A percentile compares a stretch with the other conserved stretches of the same genome.
Conservation (phyloP, 2,113 vertebrate genomes). For the Oryzias woworae region DNA sequence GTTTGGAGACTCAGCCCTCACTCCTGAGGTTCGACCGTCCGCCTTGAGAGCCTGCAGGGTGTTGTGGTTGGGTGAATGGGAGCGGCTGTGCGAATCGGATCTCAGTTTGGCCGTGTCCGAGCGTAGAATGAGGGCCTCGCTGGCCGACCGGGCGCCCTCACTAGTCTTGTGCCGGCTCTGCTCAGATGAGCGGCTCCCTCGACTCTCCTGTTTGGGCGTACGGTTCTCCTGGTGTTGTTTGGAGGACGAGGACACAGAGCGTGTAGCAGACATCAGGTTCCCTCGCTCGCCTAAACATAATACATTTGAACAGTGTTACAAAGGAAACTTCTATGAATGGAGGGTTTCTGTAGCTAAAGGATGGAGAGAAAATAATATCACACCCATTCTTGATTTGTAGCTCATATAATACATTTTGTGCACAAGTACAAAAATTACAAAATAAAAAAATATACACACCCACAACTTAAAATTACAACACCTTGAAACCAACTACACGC, state of each 20-base stretch:
- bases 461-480: too few species aligned
- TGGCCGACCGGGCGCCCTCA: constrained; percentile 85
- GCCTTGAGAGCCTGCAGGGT: constrained; percentile 93
- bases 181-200: constrained; percentile 83
- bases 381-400: too few species aligned
- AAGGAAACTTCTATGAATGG: neutral
- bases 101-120: constrained; percentile 93
- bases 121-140: constrained; percentile 91
- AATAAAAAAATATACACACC: too few species aligned
- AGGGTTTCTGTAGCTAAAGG: neutral
- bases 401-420: too few species aligned
- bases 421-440: too few species aligned
- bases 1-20: constrained; percentile 91
- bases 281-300: constrained; percentile 86
- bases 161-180: constrained; percentile 85
- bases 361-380: too few species aligned
- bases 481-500: too few species aligned
- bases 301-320: constrained; percentile 54
- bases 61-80: constrained; percentile 97
- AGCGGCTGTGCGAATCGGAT: constrained; percentile 95
- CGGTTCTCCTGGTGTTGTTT: constrained; percentile 89
- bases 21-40: constrained; percentile 84
- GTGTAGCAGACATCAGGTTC: constrained; percentile 80
- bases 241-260: constrained; percentile 82
- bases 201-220: constrained; percentile 85